phyloP scores from a whole-genome alignment of 37 sponge, comb jelly and placozoan genomes.

The Diacarnus erythraeanus region DNA sequence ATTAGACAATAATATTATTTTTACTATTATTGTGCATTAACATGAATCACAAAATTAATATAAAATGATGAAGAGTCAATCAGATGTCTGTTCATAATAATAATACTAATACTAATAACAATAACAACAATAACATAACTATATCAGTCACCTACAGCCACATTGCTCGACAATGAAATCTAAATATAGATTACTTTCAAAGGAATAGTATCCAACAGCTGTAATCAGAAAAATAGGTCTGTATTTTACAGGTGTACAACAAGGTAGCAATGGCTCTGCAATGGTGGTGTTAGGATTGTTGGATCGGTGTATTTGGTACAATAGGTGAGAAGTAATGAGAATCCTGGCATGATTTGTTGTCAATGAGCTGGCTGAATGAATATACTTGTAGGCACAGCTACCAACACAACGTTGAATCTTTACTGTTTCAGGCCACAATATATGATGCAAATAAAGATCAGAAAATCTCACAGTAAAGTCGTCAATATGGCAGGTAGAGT shows the following conservation, averaged over 20 bases:
- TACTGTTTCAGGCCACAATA: neutral
- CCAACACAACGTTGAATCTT: constrained; percentile 26
- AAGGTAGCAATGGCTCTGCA: constrained; percentile 7
- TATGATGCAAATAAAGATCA: constrained; percentile 8
- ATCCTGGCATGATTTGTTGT: constrained; percentile 22
- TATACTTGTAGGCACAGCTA: neutral
- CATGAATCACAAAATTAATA: no score
- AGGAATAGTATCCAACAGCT: neutral
- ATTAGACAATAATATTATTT: no score
- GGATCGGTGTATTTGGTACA: no score
- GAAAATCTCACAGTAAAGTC: constrained; percentile 13
- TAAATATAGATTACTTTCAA: neutral
- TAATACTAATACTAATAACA: no score
- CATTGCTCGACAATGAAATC: neutral
- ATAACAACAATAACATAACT: no score
- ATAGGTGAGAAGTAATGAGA: no score
- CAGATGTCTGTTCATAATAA: no score
- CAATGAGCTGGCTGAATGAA: neutral
- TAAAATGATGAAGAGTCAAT: no score
- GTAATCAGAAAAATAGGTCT: neutral
- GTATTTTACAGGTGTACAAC: constrained; percentile 43
- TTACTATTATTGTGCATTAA: no score
- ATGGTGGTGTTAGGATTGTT: no score
- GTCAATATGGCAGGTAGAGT: no score
- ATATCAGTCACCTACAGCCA: constrained; percentile 12